These are phyloP conservation scores for Pseudomyrmex gracilis DNA, from an alignment of 1,140 invertebrate species.

Conservation along the genomic window DNA sequence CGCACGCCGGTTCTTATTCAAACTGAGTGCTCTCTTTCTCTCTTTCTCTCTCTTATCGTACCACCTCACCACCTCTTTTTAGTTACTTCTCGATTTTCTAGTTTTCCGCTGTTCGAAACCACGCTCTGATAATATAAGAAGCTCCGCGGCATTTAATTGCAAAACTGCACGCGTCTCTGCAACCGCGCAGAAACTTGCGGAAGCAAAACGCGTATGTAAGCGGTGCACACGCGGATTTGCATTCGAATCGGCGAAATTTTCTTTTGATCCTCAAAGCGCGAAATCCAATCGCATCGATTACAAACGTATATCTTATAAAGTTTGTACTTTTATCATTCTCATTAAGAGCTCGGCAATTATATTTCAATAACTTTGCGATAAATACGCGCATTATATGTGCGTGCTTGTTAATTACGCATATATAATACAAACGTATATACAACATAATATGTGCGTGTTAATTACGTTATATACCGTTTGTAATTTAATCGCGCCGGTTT, in stretches of 20 bases:
- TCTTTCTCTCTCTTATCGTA: background rate
- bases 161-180: background rate
- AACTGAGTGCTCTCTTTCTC: too few species aligned
- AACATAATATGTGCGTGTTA: too few species aligned
- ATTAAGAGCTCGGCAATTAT: background rate
- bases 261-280: too few species aligned
- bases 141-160: background rate
- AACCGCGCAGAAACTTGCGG: background rate
- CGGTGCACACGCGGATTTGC: too few species aligned
- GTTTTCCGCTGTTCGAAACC: constrained; percentile 1
- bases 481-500: background rate
- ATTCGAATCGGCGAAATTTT: too few species aligned
- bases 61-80: background rate
- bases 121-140: background rate
- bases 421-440: background rate
- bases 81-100: background rate
- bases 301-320: background rate
- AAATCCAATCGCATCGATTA: too few species aligned
- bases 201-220: too few species aligned
- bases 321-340: background rate
- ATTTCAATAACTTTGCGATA: constrained; percentile 10
- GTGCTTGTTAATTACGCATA: background rate
- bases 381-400: background rate
- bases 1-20: constrained; percentile 1
- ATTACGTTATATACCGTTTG: too few species aligned